phyloP scores from a whole-genome alignment of 2,888 invertebrate species.

The Phortica magna region DNA sequence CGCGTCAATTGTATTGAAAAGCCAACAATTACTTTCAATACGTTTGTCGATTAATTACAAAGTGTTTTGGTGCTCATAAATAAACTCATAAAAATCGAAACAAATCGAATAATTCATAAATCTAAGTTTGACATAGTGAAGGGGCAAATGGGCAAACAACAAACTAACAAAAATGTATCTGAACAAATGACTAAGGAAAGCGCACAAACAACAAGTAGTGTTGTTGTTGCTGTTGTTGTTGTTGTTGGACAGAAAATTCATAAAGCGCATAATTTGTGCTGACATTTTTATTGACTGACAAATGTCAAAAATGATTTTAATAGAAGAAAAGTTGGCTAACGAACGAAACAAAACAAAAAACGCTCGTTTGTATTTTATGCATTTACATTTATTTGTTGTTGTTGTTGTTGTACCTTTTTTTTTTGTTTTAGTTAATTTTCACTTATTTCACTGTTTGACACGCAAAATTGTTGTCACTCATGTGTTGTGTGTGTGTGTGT shows the following conservation, averaged over 20 bases:
- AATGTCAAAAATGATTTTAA: constrained; percentile 60
- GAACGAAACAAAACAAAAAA: constrained; percentile 7
- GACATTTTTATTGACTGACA: constrained; percentile 70
- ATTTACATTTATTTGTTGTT: constrained; percentile 37
- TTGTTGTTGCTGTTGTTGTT: neutral
- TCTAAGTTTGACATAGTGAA: too few species aligned
- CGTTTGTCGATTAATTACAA: too few species aligned
- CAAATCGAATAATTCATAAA: too few species aligned
- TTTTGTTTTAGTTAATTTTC: neutral
- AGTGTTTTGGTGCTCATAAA: too few species aligned
- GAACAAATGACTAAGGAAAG: too few species aligned
- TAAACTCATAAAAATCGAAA: too few species aligned
- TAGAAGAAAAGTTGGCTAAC: neutral
- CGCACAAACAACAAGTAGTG: too few species aligned
- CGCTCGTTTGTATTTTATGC: constrained; percentile 42
- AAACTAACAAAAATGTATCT: too few species aligned
- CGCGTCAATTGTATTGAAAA: neutral
- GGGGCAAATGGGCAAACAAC: too few species aligned
- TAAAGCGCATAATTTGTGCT: constrained; percentile 55
- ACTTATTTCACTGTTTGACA: constrained; percentile 47
- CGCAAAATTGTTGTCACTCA: constrained; percentile 74
- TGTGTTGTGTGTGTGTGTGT: constrained; percentile 41
- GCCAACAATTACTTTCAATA: neutral
- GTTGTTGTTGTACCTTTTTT: constrained; percentile 32
- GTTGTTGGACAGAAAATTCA: constrained; percentile 47